Base-by-base conservation (phyloP, 2,888 invertebrate species). In the Tetranychus piercei region DNA sequence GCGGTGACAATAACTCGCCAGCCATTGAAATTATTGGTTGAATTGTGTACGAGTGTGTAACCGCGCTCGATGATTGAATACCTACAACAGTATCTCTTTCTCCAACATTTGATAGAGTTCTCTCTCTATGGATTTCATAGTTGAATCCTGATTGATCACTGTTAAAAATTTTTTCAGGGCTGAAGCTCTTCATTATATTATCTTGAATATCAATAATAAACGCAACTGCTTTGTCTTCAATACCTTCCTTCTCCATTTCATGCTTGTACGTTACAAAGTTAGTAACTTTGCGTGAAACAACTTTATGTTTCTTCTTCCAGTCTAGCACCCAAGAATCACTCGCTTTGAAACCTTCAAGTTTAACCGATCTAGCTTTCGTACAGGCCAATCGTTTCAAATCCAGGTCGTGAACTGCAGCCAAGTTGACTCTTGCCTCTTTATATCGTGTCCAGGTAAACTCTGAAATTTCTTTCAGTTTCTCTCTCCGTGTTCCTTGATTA, bases 11-110 rank as follows among this genome's bases (percentile, higher is more conserved):
- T 71, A 71, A 22, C 22, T 71, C 6, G 8, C 71, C 71, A 7
- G 15, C n/a, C 66, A 66, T 66, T n/a, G 20, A 20, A 6, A 73
- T 44, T 4, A 73, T 55, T 43, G 66, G 20, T 67, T 66, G 65
- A 20, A 73, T 73, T 23, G 67, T 73, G 66, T 73, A 73, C 5
- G 73, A 73, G 23, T 73, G 73, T 4, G 73, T 73, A 18, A 45
- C 18, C 11, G 69, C 66, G 5, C 6, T 65, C 22, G 43, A 15
- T 4, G 15, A n/a, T 8, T 43, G 20, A 3, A 67, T 66, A 3
- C 4, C 65, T 7, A 34, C 69, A 5, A n/a, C 67, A 6, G 44
- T 44, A 6, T 70, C 18, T n/a, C 44, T 5, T 7, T 23, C 67
- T 8, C 73, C 73, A 15, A 20, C 6, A n/a, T 69, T 11, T 4